phyloP scores from a whole-genome alignment of 2,888 invertebrate genomes.

The Sepiola atlantica region DNA sequence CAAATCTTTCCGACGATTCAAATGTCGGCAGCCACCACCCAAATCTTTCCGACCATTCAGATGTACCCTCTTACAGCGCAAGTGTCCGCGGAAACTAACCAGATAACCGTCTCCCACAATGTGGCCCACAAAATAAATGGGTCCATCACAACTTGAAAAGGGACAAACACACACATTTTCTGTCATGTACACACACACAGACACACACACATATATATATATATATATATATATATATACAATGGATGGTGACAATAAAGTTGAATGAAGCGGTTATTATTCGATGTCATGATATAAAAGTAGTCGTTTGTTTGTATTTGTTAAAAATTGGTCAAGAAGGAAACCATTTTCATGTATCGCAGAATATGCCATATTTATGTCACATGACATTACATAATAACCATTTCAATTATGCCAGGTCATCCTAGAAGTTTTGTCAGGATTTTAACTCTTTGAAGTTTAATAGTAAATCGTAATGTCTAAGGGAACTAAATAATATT shows the following conservation, averaged over 20 bases:
- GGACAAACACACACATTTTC: neutral
- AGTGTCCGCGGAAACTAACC: slow-evolving; percentile 35
- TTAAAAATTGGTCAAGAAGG: too few species aligned
- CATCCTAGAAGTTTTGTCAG: too few species aligned
- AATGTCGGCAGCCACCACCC: slow-evolving; percentile 42
- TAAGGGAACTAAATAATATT: too few species aligned
- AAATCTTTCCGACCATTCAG: slow-evolving; percentile 42
- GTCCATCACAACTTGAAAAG: slow-evolving; percentile 37
- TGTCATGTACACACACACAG: neutral
- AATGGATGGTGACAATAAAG: neutral
- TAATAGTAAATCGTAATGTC: too few species aligned
- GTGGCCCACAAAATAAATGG: slow-evolving; percentile 42
- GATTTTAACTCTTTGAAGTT: too few species aligned
- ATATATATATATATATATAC: neutral
- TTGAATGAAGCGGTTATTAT: too few species aligned
- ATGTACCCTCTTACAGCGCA: slow-evolving; percentile 36
- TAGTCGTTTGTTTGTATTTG: too few species aligned
- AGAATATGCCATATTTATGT: too few species aligned
- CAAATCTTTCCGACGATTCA: slow-evolving; percentile 39
- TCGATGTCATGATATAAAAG: too few species aligned
- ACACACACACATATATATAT: neutral
- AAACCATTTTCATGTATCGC: too few species aligned
- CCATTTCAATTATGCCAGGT: too few species aligned
- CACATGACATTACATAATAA: too few species aligned
- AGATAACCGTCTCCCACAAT: slow-evolving; percentile 36